Conservation (phyloP, 2,888 invertebrate genomes). For the Himalopsyche anomala region DNA sequence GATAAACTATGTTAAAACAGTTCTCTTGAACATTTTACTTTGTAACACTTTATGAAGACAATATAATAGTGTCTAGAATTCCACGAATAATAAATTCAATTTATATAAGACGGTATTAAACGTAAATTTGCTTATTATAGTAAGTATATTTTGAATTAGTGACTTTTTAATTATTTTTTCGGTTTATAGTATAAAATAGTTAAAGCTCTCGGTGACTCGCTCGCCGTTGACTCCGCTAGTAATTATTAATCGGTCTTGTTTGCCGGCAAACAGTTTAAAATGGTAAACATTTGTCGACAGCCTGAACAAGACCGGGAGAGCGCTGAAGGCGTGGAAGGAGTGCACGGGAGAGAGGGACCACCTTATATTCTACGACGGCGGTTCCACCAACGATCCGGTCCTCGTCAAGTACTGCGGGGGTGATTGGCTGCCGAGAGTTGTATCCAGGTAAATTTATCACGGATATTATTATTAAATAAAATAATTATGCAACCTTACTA, state of each 20-base stretch:
- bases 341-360: constrained; percentile 90
- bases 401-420: constrained; percentile 93
- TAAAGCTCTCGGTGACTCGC: neutral
- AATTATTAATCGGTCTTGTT: constrained; percentile 37
- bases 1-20: too few relatives aligned
- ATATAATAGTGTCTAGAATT: too few relatives aligned
- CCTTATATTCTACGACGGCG: constrained; percentile 91
- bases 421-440: constrained; percentile 88
- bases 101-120: too few relatives aligned
- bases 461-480: constrained; percentile 55
- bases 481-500: too few relatives aligned
- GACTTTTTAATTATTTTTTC: too few relatives aligned
- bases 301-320: constrained; percentile 83
- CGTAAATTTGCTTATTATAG: too few relatives aligned
- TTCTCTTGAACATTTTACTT: too few relatives aligned
- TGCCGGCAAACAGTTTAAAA: constrained; percentile 34
- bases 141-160: too few relatives aligned
- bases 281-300: constrained; percentile 68
- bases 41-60: too few relatives aligned
- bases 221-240: neutral
- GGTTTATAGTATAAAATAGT: too few relatives aligned
- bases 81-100: too few relatives aligned
- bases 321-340: constrained; percentile 88
- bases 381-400: constrained; percentile 88
- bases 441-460: constrained; percentile 75